Evolutionary conservation across 2,797 vertebrate genomes (phyloP), one percentile per base, ranked within the genome.

Genomic region (Sebastes alutus): DNA sequence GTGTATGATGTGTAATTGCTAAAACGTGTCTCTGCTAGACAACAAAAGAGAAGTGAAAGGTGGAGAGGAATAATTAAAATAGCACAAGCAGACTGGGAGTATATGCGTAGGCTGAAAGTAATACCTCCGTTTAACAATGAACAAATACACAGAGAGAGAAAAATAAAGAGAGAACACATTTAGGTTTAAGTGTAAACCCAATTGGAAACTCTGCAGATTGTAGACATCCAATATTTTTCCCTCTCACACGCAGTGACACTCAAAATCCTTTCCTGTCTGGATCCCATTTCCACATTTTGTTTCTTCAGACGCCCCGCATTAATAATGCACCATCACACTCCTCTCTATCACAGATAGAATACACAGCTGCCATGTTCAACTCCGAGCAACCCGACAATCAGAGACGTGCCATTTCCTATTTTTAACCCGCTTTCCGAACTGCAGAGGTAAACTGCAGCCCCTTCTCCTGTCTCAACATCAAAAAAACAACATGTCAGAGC

Each of bases 271-370:
- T 10, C 35, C 71, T 38, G 73, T 79, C 75, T 67, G 30, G 30
- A 2, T 59, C 23, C 13, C 13, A 77, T 58, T 58, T 66, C 54
- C 16, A 62, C 73, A 46, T 80, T 82, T 84, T 82, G 63, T 81
- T 75, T 81, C 76, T 70, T 55, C 75, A 77, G 68, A 86, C 20
- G 4, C 32, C 27, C 25, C 3, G 0, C 84, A 85, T 90, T 81
- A 89, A 87, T 90, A 90, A 90, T 89, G 83, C 85, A 89, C 78
- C 22, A 55, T 66, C 81, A 35, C 84, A 60, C 77, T 75, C 59
- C 32, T 67, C 79, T 79, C 72, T 3, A 75, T 82, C 86, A 75
- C 72, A 76, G 77, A 33, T 33, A 49, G 72, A 79, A 79, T 61
- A 70, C 83, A 67, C 16, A 71, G 13, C 78, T 75, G 80, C 59